Conservation (phyloP, 2,888 invertebrate species). For the Zaprionus lineosus region DNA sequence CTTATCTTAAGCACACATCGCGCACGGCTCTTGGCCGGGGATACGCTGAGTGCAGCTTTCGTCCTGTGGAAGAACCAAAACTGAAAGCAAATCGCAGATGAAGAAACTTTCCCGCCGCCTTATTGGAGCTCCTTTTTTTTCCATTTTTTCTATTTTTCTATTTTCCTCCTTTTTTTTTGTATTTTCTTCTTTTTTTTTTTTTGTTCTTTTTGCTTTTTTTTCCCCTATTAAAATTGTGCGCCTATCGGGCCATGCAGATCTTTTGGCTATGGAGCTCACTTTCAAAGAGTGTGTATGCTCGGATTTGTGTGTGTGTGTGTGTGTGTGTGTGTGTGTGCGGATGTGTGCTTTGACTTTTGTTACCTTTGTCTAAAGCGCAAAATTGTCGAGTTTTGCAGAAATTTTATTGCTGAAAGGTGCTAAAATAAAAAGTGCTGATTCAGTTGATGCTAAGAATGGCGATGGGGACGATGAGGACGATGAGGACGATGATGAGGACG, state of each 20-base stretch:
- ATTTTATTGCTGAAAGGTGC: conserved; percentile 76
- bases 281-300: conserved; percentile 1
- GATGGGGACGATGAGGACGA: not conserved
- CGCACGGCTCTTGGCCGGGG: conserved; percentile 29
- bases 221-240: conserved; percentile 68
- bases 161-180: conserved; percentile 14
- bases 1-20: conserved; percentile 57
- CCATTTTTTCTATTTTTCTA: conserved; percentile 4
- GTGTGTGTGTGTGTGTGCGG: conserved; percentile 9
- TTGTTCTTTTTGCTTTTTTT: conserved; percentile 51
- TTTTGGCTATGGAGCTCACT: conserved; percentile 54
- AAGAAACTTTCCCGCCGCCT: conserved; percentile 31
- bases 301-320: conserved; percentile 7
- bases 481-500: conserved; percentile 15
- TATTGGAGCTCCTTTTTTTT: conserved; percentile 24
- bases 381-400: conserved; percentile 75
- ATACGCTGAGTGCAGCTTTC: conserved; percentile 11
- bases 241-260: conserved; percentile 62
- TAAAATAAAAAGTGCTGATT: conserved; percentile 77
- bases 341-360: conserved; percentile 49
- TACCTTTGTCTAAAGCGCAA: conserved; percentile 74
- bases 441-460: conserved; percentile 17
- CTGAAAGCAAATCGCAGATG: conserved; percentile 1
- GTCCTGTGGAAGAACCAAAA: not conserved
- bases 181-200: no score